Evolutionary conservation across 2,888 invertebrate species (phyloP).

Genomic region (Rhingia campestris): DNA sequence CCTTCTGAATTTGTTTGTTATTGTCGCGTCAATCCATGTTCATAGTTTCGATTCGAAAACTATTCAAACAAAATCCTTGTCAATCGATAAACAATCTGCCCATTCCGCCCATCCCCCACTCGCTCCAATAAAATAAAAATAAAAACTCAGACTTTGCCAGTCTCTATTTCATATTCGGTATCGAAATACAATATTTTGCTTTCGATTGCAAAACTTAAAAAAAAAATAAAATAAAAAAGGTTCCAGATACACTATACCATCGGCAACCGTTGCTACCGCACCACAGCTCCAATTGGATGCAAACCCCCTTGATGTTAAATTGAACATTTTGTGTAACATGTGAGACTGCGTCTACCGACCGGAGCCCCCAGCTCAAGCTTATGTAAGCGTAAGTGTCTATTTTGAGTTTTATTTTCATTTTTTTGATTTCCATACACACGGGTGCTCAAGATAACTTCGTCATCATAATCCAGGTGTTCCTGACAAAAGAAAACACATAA

Average conservation of each 20-base stretch:
- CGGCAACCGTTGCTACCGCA: background rate
- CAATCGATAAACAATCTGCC: slow-evolving; percentile 10
- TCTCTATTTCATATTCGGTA: slow-evolving; percentile 16
- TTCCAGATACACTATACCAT: no score
- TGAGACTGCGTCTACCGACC: slow-evolving; percentile 20
- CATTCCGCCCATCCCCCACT: background rate
- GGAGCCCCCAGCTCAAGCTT: slow-evolving; percentile 31
- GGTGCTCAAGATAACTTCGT: slow-evolving; percentile 38
- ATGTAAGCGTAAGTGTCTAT: slow-evolving; percentile 42
- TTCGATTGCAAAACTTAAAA: slow-evolving; percentile 32
- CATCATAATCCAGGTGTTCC: slow-evolving; percentile 67
- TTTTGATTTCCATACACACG: slow-evolving; percentile 19
- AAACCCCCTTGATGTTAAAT: slow-evolving; percentile 11
- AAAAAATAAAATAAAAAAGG: background rate
- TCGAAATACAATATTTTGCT: slow-evolving; percentile 25
- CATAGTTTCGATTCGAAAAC: no score
- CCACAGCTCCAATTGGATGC: background rate
- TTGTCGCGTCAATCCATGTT: no score
- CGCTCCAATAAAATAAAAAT: background rate
- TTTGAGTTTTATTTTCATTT: slow-evolving; percentile 7
- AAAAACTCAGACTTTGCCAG: slow-evolving; percentile 1
- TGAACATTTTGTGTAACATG: slow-evolving; percentile 26
- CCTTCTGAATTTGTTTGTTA: no score
- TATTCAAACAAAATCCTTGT: slow-evolving; percentile 21
- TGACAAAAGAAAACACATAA: slow-evolving; percentile 20